phyloP scores from a whole-genome alignment of 2,888 invertebrate species.

The Hedychridium roseum region DNA sequence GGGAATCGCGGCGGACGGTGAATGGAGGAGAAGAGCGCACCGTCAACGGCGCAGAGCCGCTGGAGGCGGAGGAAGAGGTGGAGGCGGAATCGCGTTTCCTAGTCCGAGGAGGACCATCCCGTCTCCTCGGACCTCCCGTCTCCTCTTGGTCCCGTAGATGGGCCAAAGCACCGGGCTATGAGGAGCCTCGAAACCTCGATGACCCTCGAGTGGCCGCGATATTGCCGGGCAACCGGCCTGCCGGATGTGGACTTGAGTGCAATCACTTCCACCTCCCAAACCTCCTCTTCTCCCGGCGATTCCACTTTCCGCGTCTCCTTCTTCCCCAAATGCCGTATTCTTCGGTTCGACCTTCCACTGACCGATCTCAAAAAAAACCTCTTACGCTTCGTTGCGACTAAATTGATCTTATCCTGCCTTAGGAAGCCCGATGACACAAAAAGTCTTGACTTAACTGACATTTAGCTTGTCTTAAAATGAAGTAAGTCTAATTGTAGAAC shows the following conservation, averaged over 20 bases:
- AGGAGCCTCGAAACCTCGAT: slow-evolving; percentile 60
- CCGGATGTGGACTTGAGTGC: slow-evolving; percentile 58
- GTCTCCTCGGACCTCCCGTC: slow-evolving; percentile 15
- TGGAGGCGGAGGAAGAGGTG: slow-evolving; percentile 18
- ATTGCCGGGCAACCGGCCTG: slow-evolving; percentile 56
- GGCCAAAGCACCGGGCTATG: slow-evolving; percentile 48
- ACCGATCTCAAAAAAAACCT: too few relatives aligned
- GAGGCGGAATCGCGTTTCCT: neutral
- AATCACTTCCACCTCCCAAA: slow-evolving; percentile 39
- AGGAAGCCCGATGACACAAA: too few relatives aligned
- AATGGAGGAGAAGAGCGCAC: neutral
- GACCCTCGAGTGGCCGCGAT: slow-evolving; percentile 62
- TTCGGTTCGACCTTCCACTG: neutral
- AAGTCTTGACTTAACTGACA: too few relatives aligned
- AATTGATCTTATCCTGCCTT: neutral
- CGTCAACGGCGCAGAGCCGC: slow-evolving; percentile 8
- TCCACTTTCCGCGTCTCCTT: neutral
- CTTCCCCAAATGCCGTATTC: neutral
- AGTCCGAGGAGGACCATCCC: neutral
- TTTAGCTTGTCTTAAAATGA: too few relatives aligned
- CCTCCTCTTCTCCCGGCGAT: slow-evolving; percentile 19
- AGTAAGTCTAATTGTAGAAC: too few relatives aligned
- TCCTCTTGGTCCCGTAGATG: slow-evolving; percentile 47
- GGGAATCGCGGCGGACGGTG: neutral
- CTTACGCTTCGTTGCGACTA: neutral